Conservation (phyloP, 2,797 vertebrate genomes). For the Chelmon rostratus region DNA sequence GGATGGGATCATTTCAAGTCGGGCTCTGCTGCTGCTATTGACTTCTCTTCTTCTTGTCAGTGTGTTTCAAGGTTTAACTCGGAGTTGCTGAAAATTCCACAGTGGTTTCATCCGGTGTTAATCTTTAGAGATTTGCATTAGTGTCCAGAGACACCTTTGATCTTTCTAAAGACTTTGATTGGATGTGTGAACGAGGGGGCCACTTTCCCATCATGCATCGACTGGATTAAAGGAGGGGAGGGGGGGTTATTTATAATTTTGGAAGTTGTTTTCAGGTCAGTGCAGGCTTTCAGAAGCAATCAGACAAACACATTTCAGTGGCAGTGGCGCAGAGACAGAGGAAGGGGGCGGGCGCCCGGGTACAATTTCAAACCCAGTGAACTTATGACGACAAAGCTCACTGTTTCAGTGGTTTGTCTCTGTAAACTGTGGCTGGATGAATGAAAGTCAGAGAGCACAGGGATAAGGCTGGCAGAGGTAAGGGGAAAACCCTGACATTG, state of each 20-base stretch:
- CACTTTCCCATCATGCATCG: slow-evolving; percentile 82
- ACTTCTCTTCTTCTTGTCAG: slow-evolving; percentile 69
- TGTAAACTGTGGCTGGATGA: slow-evolving; percentile 62
- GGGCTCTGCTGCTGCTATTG: slow-evolving; percentile 55
- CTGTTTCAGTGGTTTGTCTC: slow-evolving; percentile 59
- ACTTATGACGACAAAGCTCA: slow-evolving; percentile 75
- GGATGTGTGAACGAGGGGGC: slow-evolving; percentile 78
- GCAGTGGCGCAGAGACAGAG: slow-evolving; percentile 66
- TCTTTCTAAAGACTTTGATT: slow-evolving; percentile 85
- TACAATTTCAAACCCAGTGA: slow-evolving; percentile 79
- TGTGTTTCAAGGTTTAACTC: slow-evolving; percentile 73
- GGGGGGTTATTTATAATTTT: slow-evolving; percentile 80
- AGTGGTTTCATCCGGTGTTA: slow-evolving; percentile 84
- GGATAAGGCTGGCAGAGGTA: slow-evolving; percentile 16
- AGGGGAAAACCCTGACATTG: slow-evolving; percentile 38
- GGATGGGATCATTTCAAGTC: slow-evolving; percentile 55
- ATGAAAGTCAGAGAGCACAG: slow-evolving; percentile 48
- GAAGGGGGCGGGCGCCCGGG: slow-evolving; percentile 57
- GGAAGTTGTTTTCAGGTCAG: slow-evolving; percentile 82
- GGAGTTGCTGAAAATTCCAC: slow-evolving; percentile 80
- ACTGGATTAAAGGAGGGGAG: slow-evolving; percentile 65
- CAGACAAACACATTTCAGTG: slow-evolving; percentile 79
- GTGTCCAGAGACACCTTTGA: slow-evolving; percentile 87
- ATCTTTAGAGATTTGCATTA: slow-evolving; percentile 87
- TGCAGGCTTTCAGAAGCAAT: slow-evolving; percentile 82